phyloP scores from a whole-genome alignment of 2,113 vertebrate species.

The Callospermophilus lateralis region DNA sequence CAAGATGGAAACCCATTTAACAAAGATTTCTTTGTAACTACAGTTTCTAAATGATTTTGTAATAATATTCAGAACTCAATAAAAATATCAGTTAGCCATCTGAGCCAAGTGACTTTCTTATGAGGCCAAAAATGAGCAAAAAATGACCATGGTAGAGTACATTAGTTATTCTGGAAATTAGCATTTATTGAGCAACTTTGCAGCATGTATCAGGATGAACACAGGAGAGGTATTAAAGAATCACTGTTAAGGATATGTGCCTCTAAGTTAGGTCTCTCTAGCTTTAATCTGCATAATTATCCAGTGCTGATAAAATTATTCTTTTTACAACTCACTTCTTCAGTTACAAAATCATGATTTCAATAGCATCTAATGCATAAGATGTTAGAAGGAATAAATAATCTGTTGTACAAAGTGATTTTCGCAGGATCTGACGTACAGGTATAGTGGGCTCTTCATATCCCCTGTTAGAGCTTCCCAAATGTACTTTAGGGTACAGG shows the following conservation, averaged over 20 bases:
- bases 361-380: background rate
- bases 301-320: background rate
- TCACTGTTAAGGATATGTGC: background rate
- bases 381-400: background rate
- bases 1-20: conserved; percentile 70
- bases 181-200: conserved; percentile 34
- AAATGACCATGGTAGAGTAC: background rate
- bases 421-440: background rate
- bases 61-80: conserved; percentile 33
- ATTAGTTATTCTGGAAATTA: conserved; percentile 46
- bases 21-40: conserved; percentile 69
- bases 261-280: background rate
- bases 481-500: background rate
- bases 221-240: background rate
- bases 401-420: background rate
- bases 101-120: conserved; percentile 52
- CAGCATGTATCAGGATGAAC: background rate
- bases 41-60: conserved; percentile 71
- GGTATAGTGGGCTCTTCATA: background rate
- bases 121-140: conserved; percentile 62
- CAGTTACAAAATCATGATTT: background rate
- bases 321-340: background rate
- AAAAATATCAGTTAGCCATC: conserved; percentile 39
- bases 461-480: background rate
- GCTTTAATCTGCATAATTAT: background rate